Base-by-base conservation (phyloP, 2,888 invertebrate genomes). In the Phortica magna region DNA sequence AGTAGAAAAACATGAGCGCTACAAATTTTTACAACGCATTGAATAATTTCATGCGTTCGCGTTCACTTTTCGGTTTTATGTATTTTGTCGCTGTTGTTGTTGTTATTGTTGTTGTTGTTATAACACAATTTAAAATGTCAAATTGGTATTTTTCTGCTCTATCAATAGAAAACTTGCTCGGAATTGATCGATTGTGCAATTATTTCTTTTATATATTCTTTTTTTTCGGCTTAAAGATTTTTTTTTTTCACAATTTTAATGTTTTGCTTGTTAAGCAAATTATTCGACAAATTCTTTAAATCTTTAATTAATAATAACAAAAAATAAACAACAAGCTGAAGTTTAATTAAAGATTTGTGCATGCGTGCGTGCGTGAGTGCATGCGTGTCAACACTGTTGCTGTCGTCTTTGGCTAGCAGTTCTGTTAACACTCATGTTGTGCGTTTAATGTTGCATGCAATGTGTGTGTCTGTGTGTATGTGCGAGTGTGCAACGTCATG, bases 351-450 rank as follows among this genome's bases (percentile, higher is more conserved):
- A 31, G 31, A 31, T 31, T 31, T 31, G 31, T 31, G 31, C 31
- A 4, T 31, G 31, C 31, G 31, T 31, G 31, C 31, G 31, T 31
- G 31, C 1, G 31, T 31, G 31, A 0, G 31, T 31, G 31, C 31
- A 4, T 31, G 31, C 31, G 31, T 31, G 31, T 31, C 31, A 31
- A 31, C 31, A 31, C 31, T 31, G 31, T 31, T 31, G 31, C 31
- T 55, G 5, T 14, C n/a, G 14, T 55, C 17, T 48, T 22, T 68
- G 48, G 19, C 43, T 5, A 67, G 57, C 75, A 41, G 48, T 70
- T 70, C 17, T 77, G 81, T 81, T 80, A 80, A 85, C 85, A 84
- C 79, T 53, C 74, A 67, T 74, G 74, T 74, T 57, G 67, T 42
- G 73, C 77, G 71, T 79, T 48, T 68, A 43, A 48, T 68, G 7